A percentile compares a stretch with the other conserved stretches of the same genome.
Evolutionary conservation across 2,888 invertebrate species (phyloP).

Genomic region (Diploptera punctata): DNA sequence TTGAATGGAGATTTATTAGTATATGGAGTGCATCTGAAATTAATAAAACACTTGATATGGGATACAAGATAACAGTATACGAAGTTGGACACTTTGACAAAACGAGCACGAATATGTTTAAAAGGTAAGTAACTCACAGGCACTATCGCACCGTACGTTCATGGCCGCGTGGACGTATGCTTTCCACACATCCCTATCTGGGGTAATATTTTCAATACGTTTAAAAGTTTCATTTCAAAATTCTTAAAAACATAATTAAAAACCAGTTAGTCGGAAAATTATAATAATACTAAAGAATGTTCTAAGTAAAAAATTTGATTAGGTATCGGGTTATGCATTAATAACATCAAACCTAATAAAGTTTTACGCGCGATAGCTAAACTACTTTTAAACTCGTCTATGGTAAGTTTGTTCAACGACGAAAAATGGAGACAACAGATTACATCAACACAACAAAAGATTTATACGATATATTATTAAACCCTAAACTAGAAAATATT

Average conservation of each 20-base stretch:
- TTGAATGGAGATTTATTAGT: not conserved
- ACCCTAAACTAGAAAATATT: not conserved
- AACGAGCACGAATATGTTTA: too few relatives aligned
- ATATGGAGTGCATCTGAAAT: not conserved
- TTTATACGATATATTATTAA: not conserved
- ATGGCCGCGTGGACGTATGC: too few relatives aligned
- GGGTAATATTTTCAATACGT: too few relatives aligned
- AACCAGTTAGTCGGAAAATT: not conserved
- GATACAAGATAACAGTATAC: conserved; percentile 5
- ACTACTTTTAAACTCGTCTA: not conserved
- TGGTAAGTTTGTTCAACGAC: not conserved
- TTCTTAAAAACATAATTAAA: conserved; percentile 1
- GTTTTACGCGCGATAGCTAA: not conserved
- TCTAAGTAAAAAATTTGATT: not conserved
- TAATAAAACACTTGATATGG: not conserved
- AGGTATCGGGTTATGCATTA: not conserved
- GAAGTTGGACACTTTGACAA: not conserved
- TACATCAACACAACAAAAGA: not conserved
- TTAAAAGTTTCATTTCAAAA: conserved; percentile 4
- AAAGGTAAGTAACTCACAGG: too few relatives aligned
- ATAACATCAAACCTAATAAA: not conserved
- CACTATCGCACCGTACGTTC: too few relatives aligned
- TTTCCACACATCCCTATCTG: too few relatives aligned
- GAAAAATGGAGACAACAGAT: conserved; percentile 1
- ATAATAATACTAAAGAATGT: not conserved